Percentiles rank a stretch among this genome's conserved stretches.
phyloP scores from a whole-genome alignment of 1,140 invertebrate genomes.

The Trachymyrmex septentrionalis region DNA sequence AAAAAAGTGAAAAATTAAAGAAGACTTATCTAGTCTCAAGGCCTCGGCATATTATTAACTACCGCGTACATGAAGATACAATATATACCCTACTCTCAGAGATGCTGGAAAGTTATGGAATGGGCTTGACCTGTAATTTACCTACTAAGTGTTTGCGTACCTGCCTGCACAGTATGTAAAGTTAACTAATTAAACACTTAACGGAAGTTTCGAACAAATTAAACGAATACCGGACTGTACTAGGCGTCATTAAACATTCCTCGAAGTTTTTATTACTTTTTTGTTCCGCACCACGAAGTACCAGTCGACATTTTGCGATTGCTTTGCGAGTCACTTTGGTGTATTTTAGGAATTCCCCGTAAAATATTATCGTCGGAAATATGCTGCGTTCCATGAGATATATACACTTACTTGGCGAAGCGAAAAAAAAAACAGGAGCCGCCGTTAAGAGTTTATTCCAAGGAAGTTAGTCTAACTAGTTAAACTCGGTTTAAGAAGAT shows the following conservation, averaged over 20 bases:
- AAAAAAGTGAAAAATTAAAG: conserved; percentile 61
- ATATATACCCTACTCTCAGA: conserved; percentile 73
- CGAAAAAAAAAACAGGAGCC: background rate
- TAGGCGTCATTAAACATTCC: conserved; percentile 73
- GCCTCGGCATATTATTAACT: conserved; percentile 72
- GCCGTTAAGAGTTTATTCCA: conserved; percentile 41
- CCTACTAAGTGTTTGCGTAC: conserved; percentile 83
- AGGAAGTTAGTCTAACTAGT: conserved; percentile 55
- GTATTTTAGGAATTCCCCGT: conserved; percentile 51
- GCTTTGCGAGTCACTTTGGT: conserved; percentile 21
- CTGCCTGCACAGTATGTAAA: conserved; percentile 76
- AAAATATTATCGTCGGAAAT: conserved; percentile 56
- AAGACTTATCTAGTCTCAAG: conserved; percentile 36
- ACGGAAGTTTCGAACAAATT: conserved; percentile 81
- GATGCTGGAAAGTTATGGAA: conserved; percentile 82
- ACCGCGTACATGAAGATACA: conserved; percentile 72
- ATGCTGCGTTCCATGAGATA: conserved; percentile 38
- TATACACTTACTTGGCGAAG: conserved; percentile 19
- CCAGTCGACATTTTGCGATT: conserved; percentile 45
- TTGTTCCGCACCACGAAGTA: conserved; percentile 29
- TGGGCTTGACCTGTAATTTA: conserved; percentile 81
- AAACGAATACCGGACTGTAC: conserved; percentile 76
- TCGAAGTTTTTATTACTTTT: conserved; percentile 76
- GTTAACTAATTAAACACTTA: conserved; percentile 84
- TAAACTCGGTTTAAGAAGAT: conserved; percentile 67